These are phyloP conservation scores for Passer montanus DNA, from an alignment of 2,113 vertebrate species.

Conservation along the genomic window DNA sequence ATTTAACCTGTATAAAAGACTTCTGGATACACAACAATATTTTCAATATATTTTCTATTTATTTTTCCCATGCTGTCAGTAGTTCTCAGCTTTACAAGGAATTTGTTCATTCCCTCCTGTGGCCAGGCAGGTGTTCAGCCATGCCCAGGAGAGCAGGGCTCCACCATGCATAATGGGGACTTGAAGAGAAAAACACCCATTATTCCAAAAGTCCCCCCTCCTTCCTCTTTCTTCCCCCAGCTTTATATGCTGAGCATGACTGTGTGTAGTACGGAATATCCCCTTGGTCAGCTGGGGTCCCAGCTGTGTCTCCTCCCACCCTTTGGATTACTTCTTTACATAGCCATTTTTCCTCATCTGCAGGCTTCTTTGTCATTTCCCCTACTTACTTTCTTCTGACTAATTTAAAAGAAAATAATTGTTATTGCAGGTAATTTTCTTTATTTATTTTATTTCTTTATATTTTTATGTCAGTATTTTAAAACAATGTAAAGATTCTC, in stretches of 20 bases:
- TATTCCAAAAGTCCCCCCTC: background rate
- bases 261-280: background rate
- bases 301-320: background rate
- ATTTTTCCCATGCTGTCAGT: background rate
- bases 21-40: background rate
- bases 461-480: background rate
- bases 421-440: background rate
- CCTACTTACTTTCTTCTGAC: background rate
- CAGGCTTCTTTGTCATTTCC: background rate
- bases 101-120: fast-evolving
- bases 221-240: background rate
- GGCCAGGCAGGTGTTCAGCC: background rate
- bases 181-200: background rate
- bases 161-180: fast-evolving
- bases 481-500: background rate
- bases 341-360: background rate
- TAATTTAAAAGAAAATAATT: background rate
- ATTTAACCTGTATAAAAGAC: background rate
- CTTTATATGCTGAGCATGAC: background rate
- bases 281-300: background rate
- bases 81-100: too few relatives aligned
- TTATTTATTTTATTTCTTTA: background rate
- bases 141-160: background rate
- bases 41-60: background rate
- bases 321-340: background rate